Conservation (phyloP, 2,888 invertebrate genomes). For the Drosophila dives region DNA sequence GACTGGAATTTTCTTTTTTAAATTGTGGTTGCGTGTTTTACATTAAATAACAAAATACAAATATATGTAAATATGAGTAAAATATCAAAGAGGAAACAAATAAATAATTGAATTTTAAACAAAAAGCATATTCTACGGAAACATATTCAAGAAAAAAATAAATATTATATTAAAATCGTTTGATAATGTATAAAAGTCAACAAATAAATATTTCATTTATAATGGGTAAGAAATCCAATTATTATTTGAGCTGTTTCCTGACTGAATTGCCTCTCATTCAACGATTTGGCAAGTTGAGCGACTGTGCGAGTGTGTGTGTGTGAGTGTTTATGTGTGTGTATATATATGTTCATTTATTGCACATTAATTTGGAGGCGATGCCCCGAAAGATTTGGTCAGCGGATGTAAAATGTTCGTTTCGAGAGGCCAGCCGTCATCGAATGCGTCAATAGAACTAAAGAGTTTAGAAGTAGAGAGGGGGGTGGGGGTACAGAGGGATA, state of each 20-base stretch:
- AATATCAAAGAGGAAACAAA: background rate
- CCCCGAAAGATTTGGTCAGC: slow-evolving; percentile 25
- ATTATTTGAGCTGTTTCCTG: background rate
- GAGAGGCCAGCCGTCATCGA: background rate
- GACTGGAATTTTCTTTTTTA: background rate
- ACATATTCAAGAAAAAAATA: background rate
- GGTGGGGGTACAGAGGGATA: background rate
- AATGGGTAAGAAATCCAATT: background rate
- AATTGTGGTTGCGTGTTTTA: background rate
- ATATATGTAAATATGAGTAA: background rate
- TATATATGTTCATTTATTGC: slow-evolving; percentile 2
- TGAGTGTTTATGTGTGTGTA: background rate
- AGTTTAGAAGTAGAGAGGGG: background rate
- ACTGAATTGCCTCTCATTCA: background rate
- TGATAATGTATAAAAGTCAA: background rate
- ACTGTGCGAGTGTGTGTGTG: background rate
- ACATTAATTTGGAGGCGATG: slow-evolving; percentile 5
- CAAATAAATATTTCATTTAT: background rate
- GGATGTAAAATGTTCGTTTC: slow-evolving; percentile 37
- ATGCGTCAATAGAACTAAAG: slow-evolving; percentile 42
- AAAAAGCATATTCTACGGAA: background rate
- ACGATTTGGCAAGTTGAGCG: background rate
- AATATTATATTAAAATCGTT: background rate
- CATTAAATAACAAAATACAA: background rate
- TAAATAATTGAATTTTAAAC: background rate